These are phyloP conservation scores for Seriola aureovittata DNA, from an alignment of 2,113 vertebrate genomes.

Conservation along the genomic window DNA sequence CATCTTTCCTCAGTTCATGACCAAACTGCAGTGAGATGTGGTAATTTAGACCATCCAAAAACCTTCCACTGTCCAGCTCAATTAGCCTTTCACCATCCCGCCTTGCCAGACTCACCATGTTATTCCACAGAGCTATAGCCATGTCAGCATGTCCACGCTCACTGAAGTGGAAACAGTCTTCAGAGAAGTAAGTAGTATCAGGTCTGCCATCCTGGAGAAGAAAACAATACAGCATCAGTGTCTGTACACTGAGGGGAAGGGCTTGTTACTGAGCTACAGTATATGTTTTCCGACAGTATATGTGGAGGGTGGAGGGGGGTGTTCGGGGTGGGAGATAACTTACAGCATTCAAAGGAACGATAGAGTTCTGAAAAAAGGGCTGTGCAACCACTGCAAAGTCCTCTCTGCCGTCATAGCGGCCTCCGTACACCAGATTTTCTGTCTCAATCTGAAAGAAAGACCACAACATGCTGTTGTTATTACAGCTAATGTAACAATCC, in stretches of 20 bases:
- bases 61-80: constrained; percentile 24
- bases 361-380: constrained; percentile 89
- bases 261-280: neutral
- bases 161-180: constrained; percentile 93
- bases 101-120: constrained; percentile 88
- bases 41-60: neutral
- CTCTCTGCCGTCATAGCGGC: constrained; percentile 82
- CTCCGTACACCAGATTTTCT: constrained; percentile 74
- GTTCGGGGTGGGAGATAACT: constrained; percentile 44
- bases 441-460: constrained; percentile 72
- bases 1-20: neutral
- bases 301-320: neutral
- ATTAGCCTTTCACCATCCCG: constrained; percentile 11
- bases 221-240: constrained; percentile 23
- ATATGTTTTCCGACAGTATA: neutral
- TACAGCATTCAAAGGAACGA: constrained; percentile 86
- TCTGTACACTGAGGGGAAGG: neutral
- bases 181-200: constrained; percentile 90
- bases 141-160: constrained; percentile 90
- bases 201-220: constrained; percentile 79
- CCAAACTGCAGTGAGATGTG: neutral
- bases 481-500: neutral
- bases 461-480: constrained; percentile 1
- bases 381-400: constrained; percentile 91
- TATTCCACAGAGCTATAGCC: constrained; percentile 94